These are phyloP conservation scores for Porites divaricata DNA, from an alignment of 92 coral and sea anemone species.

Conservation along the genomic window DNA sequence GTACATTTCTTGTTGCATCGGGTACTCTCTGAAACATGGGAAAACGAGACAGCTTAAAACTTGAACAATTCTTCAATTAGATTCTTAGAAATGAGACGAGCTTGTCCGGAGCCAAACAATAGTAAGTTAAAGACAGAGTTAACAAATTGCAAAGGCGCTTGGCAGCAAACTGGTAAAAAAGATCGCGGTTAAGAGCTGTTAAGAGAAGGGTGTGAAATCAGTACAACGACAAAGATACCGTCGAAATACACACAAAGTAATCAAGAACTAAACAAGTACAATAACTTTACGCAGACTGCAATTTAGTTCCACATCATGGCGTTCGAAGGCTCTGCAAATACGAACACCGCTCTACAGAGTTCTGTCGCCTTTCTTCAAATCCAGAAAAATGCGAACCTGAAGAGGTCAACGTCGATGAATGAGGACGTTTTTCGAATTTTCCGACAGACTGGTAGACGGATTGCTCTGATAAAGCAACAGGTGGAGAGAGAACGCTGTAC, in stretches of 20 bases:
- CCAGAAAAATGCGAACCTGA: slow-evolving; percentile 66
- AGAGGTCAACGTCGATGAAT: slow-evolving; percentile 60
- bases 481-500: slow-evolving; percentile 70
- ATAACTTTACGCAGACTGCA: not conserved
- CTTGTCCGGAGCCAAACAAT: not conserved
- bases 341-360: slow-evolving; percentile 67
- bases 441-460: slow-evolving; percentile 76
- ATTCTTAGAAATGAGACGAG: too few species aligned
- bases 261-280: not conserved
- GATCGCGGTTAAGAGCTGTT: not conserved
- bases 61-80: too few species aligned
- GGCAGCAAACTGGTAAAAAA: not conserved
- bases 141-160: not conserved
- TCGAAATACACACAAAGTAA: not conserved
- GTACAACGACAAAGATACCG: not conserved
- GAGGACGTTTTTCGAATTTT: slow-evolving; percentile 90
- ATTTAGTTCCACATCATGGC: not conserved
- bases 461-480: slow-evolving; percentile 60
- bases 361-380: slow-evolving; percentile 82
- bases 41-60: too few species aligned
- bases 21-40: not conserved
- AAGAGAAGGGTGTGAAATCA: not conserved
- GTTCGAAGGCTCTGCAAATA: slow-evolving; percentile 20
- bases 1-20: not conserved
- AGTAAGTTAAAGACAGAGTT: not conserved